A percentile compares a stretch with the other conserved stretches of the same genome.
These are phyloP conservation scores for Pedicia rivosa DNA, from an alignment of 2,888 invertebrate species.

Conservation along the genomic window DNA sequence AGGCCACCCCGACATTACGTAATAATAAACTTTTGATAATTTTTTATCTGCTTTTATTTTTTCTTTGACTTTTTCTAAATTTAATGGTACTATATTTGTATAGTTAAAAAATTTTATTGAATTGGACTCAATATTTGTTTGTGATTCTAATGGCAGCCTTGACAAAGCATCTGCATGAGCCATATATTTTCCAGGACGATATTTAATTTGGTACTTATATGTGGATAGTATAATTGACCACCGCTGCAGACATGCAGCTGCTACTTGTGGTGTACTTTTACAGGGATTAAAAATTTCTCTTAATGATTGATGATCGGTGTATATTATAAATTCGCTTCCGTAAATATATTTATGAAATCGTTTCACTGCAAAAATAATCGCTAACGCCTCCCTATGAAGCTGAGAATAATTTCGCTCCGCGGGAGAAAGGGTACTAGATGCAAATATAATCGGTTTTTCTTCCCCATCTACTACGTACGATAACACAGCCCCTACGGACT, in stretches of 20 bases:
- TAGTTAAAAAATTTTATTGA: no score
- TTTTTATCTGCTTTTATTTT: background rate
- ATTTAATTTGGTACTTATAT: conserved; percentile 16
- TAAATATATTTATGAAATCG: conserved; percentile 19
- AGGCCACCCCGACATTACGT: background rate
- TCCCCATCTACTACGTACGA: no score
- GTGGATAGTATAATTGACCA: conserved; percentile 16
- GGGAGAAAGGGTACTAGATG: no score
- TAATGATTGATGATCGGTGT: conserved; percentile 17
- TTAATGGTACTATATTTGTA: no score
- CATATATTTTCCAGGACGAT: conserved; percentile 17
- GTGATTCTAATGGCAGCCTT: conserved; percentile 10
- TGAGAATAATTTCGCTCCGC: no score
- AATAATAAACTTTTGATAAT: background rate
- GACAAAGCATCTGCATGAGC: conserved; percentile 12
- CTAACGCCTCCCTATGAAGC: conserved; percentile 18
- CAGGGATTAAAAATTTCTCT: conserved; percentile 13
- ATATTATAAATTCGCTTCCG: conserved; percentile 14
- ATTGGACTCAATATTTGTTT: no score
- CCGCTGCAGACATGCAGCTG: conserved; percentile 16
- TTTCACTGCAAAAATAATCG: conserved; percentile 18
- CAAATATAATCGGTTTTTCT: no score
- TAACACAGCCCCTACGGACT: no score
- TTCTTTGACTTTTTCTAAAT: no score
- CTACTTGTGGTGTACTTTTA: conserved; percentile 6